Evolutionary conservation across 1,140 invertebrate species (phyloP), one percentile per base, ranked within the genome.

Genomic region (Procambarus virginalis): DNA sequence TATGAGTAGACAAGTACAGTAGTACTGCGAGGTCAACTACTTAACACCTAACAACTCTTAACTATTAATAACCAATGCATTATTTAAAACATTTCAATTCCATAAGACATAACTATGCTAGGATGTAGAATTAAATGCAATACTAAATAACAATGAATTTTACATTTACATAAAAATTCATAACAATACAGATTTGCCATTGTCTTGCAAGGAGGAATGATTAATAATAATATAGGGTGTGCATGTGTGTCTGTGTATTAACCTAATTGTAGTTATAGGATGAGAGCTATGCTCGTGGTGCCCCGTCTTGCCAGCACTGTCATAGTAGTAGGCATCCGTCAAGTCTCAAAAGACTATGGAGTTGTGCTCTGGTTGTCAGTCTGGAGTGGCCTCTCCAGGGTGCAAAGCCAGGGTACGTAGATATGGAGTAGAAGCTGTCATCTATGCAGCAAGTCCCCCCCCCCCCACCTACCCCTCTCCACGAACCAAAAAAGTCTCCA

Each of bases 81-180:
- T 64, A 64, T 64, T 9, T 58, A 6, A 58, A 9, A 12, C 8
- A 58, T 58, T 58, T 64, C 60, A 10, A 64, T 64, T 64, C 60
- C 20, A 20, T 64, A 64, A 20, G 60, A 64, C 60, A 14, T 64
- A 10, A 64, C 60, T 64, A 64, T 64, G 17, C 60, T 64, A 64
- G 60, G 60, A 64, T 64, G 17, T 4, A 64, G 12, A 64, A 64
- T 64, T 64, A 64, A 64, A 64, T 64, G 60, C 60, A 64, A 20
- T 64, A 17, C 60, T 64, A 55, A 64, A 64, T 64, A 64, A 64
- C 60, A 64, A 64, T 64, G 60, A 64, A 64, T 64, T 64, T 64
- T 17, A 64, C 17, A 17, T 64, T 14, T 64, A 64, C 20, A 20
- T 20, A 17, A 4, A 64, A 64, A 64, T 64, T 4, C 60, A 64